A percentile compares a stretch with the other conserved stretches of the same genome.
These are phyloP conservation scores for Aphidoletes aphidimyza DNA, from an alignment of 2,888 invertebrate genomes.

Conservation along the genomic window DNA sequence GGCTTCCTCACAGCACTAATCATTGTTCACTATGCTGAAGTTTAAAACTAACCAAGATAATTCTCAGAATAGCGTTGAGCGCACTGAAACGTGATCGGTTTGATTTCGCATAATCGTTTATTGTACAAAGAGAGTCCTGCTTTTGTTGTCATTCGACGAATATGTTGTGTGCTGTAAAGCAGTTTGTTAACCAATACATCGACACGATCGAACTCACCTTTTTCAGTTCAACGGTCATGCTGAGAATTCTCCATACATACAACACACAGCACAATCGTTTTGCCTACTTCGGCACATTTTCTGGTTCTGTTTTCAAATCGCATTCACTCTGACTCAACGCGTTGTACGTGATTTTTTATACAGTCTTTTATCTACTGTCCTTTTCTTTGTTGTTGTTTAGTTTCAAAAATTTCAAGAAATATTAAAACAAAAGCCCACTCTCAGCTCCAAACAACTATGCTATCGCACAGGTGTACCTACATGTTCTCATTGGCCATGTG, in stretches of 20 bases:
- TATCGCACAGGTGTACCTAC: too few species aligned
- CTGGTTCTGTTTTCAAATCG: not conserved
- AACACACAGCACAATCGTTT: not conserved
- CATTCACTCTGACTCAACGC: not conserved
- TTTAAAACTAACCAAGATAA: not conserved
- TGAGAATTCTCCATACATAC: not conserved
- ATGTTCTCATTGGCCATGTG: too few species aligned
- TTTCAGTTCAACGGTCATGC: conserved; percentile 24
- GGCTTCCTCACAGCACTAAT: not conserved
- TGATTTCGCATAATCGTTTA: conserved; percentile 3
- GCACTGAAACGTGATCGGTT: not conserved
- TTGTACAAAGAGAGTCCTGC: conserved; percentile 39
- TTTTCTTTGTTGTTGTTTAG: too few species aligned
- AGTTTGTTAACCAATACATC: not conserved
- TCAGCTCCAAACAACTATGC: too few species aligned
- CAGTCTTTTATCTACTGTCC: not conserved
- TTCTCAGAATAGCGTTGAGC: not conserved
- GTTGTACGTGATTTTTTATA: not conserved
- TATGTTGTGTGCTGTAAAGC: not conserved
- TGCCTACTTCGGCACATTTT: not conserved
- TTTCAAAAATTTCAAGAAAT: too few species aligned
- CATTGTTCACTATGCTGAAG: not conserved
- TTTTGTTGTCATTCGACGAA: not conserved
- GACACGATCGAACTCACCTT: not conserved
- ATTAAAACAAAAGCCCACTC: too few species aligned